Percentiles rank a stretch among this genome's conserved stretches.
Evolutionary conservation across 2,888 invertebrate species (phyloP).

Genomic region (Homarus gammarus): DNA sequence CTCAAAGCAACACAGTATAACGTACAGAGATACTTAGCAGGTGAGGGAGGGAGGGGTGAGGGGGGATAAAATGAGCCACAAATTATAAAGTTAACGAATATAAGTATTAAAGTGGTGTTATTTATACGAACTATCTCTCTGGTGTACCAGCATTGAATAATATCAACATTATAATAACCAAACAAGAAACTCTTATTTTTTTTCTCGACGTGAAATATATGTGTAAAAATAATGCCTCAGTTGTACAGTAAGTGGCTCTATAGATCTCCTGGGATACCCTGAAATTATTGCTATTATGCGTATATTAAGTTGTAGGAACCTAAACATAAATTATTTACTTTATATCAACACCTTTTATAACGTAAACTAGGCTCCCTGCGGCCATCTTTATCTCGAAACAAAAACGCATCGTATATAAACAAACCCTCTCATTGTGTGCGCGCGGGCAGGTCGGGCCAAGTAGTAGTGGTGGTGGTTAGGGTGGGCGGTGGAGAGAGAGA

Average conservation of each 20-base stretch:
- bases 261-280: slow-evolving; percentile 2
- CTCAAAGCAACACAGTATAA: too few relatives aligned
- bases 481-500: too few relatives aligned
- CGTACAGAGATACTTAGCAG: too few relatives aligned
- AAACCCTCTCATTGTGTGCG: slow-evolving; percentile 23
- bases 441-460: slow-evolving; percentile 7
- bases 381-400: slow-evolving; percentile 15
- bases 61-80: too few relatives aligned
- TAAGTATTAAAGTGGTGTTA: neutral
- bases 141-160: neutral
- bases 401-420: slow-evolving; percentile 36
- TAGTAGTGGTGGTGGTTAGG: too few relatives aligned
- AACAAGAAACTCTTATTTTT: neutral
- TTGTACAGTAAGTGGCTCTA: neutral
- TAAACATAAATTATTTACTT: slow-evolving; percentile 29
- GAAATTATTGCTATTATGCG: slow-evolving; percentile 28
- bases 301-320: slow-evolving; percentile 17
- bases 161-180: neutral
- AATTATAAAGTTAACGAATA: neutral
- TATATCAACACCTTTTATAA: slow-evolving; percentile 38
- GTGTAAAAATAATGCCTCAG: neutral
- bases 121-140: neutral
- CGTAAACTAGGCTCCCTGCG: neutral
- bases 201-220: neutral
- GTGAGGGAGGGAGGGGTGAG: too few relatives aligned